Base-by-base conservation (phyloP, 2,113 vertebrate species). In the Cyprinodon tularosa region DNA sequence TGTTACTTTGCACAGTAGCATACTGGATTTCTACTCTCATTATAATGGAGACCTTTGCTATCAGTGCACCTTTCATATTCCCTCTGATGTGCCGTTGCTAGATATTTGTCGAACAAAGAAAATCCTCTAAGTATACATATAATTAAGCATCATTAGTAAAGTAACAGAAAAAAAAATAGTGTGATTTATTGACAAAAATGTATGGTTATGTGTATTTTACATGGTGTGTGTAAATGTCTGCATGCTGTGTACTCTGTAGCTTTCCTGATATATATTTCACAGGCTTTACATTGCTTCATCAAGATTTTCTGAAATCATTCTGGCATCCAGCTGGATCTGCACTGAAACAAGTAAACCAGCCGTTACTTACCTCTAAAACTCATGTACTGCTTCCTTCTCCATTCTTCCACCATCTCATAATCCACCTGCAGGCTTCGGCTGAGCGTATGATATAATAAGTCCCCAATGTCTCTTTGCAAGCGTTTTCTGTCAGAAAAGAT, bases 341-440 rank as follows among this genome's bases (percentile, higher is more conserved):
- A 3, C 50, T n/a, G 50, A 57, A 20, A 57, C 50, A 57, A 57
- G n/a, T 57, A 57, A 15, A 57, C 50, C 17, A 57, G 50, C 8
- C 50, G n/a, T 57, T 57, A 57, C 50, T 57, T 57, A 57, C 50
- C 50, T 57, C 17, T 20, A 57, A n/a, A 57, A 57, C 50, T 44
- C 7, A 57, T 9, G 44, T n/a, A 22, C 10, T 40, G n/a, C 36
- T 68, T 65, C 59, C 59, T 45, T 36, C 65, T 67, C 59, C 36
- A 12, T 14, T 15, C 40, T 22, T 70, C 59, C 65, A 72, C 36
- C 42, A 68, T 61, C 48, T 65, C 47, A 11, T 77, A 60, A 68
- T 72, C 59, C 69, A 72, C 68, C 65, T 75, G 78, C 78, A 66
- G 78, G 67, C 73, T 71, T 63, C 63, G 68, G 68, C 68, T 64